A percentile compares a stretch with the other conserved stretches of the same genome.
These are phyloP conservation scores for Listronotus oregonensis DNA, from an alignment of 1,140 invertebrate species.

Conservation along the genomic window DNA sequence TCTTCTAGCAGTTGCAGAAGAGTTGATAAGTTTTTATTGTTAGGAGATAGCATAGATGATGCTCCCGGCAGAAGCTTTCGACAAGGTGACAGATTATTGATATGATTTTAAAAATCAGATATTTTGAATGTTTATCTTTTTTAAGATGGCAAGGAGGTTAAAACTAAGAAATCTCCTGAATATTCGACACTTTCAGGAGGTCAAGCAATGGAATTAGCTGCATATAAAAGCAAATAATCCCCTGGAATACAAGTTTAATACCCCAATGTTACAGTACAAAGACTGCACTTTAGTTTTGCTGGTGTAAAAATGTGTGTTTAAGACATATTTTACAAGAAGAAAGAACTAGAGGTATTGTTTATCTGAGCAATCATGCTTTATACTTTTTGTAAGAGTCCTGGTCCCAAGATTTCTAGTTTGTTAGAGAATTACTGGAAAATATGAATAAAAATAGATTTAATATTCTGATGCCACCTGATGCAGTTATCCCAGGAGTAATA, in stretches of 20 bases:
- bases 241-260: constrained; percentile 68
- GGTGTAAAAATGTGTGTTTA: constrained; percentile 66
- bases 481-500: constrained; percentile 77
- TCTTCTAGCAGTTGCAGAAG: constrained; percentile 77
- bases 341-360: constrained; percentile 59
- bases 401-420: no score
- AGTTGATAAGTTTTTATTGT: constrained; percentile 76
- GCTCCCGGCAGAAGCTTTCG: constrained; percentile 90
- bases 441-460: no score
- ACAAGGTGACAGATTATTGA: constrained; percentile 69
- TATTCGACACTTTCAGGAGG: constrained; percentile 80
- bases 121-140: constrained; percentile 19
- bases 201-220: constrained; percentile 80
- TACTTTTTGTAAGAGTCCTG: no score
- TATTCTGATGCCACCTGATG: constrained; percentile 61
- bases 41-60: constrained; percentile 82
- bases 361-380: no score
- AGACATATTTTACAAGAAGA: constrained; percentile 66
- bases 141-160: constrained; percentile 79
- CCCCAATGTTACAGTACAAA: constrained; percentile 63
- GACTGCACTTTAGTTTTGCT: constrained; percentile 88
- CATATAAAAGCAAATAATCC: constrained; percentile 70
- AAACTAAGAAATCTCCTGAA: constrained; percentile 81
- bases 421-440: no score
- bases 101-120: not conserved